These are phyloP conservation scores for Pachyuromys duprasi DNA, from an alignment of 2,797 vertebrate genomes.

Conservation along the genomic window DNA sequence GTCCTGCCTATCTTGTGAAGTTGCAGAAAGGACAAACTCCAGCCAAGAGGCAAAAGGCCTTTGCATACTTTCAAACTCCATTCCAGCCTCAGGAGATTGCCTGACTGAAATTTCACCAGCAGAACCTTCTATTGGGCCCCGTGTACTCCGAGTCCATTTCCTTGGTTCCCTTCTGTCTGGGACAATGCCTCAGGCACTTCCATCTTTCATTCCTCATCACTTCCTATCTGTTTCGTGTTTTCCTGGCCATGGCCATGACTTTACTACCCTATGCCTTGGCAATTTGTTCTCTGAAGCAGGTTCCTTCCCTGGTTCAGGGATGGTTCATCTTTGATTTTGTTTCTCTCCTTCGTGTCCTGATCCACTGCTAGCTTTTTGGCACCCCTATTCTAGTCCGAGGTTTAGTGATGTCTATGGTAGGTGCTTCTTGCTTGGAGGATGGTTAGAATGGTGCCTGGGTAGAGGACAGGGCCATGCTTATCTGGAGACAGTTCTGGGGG, in stretches of 20 bases:
- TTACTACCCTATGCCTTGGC: background rate
- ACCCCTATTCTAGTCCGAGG: background rate
- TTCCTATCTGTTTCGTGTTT: background rate
- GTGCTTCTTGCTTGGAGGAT: background rate
- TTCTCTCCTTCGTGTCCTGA: background rate
- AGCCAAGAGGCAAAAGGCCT: background rate
- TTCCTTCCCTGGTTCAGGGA: background rate
- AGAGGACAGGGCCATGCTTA: fast-evolving
- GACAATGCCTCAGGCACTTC: background rate
- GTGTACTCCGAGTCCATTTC: background rate
- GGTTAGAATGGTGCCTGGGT: background rate
- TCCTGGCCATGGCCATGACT: background rate
- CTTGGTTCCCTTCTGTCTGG: background rate
- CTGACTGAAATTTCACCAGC: background rate
- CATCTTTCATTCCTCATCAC: background rate
- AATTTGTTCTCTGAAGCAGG: background rate
- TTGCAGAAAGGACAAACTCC: background rate
- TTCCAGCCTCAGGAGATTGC: fast-evolving
- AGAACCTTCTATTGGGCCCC: background rate
- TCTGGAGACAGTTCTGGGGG: background rate
- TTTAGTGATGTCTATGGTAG: background rate
- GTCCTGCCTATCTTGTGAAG: background rate
- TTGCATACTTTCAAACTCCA: background rate
- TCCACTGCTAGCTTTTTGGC: background rate
- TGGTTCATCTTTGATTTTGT: background rate